Base-by-base conservation (phyloP, 2,888 invertebrate genomes). In the Lasioglossum pauxillum region DNA sequence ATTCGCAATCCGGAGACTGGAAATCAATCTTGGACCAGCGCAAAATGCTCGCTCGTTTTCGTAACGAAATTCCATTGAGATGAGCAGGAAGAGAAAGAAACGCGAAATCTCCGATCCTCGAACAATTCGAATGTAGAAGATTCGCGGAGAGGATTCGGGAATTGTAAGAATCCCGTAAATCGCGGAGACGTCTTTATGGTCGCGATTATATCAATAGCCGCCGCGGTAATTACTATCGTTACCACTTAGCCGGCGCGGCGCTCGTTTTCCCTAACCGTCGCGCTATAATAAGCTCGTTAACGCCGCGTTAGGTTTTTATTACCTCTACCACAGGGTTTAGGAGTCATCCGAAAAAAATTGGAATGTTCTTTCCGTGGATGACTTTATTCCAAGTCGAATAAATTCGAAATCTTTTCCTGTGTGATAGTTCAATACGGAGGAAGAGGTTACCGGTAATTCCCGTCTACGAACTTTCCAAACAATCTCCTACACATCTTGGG, bases 41-140 rank as follows among this genome's bases (percentile, higher is more conserved):
- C 31, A 64, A 60, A 77, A 77, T 46, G 60, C 23, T 12, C 41
- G n/a, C 19, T 60, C 46, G 77, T 78, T 83, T 84, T 75, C 74
- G 83, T 78, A 83, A 83, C 49, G 57, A 5, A 64, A 14, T 31
- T 19, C 53, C 31, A 46, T 7, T 5, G 8, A 38, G 69, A 69
- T 10, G 44, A 76, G 27, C 53, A 27, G 35, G 27, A 12, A 4
- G 4, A 14, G 2, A 16, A 49, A 5, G 53, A 53, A 53, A 5
- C 23, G 23, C 2, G 23, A 53, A 1, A 23, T 10, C 23, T 8
- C 3, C 53, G 10, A 53, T n/a, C 3, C 10, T 1, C 8, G 10
- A 23, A n/a, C 23, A 10, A 53, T 53, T 44, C 14, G 3, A 14
- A 14, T 44, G 14, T 44, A 14, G 3, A 14, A 4, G 44, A 14